Evolutionary conservation across 92 coral and sea anemone species (phyloP).

Genomic region (Siderastrea radians): DNA sequence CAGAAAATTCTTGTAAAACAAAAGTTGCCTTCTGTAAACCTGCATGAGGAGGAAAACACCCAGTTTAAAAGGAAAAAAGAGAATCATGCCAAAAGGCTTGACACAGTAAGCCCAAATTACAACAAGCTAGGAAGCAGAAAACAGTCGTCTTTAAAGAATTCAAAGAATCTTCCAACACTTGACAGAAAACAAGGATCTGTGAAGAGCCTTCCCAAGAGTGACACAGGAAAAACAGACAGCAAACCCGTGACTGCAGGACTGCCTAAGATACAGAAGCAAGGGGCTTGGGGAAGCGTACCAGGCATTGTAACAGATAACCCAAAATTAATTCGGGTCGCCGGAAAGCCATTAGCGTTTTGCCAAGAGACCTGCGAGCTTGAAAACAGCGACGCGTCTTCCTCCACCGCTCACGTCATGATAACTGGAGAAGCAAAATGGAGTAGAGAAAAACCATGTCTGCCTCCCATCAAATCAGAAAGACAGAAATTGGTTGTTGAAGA

Average conservation of each 20-base stretch:
- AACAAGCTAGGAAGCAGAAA: background rate
- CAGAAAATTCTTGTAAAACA: background rate
- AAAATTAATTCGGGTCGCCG: background rate
- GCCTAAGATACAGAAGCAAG: background rate
- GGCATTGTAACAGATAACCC: background rate
- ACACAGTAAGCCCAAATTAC: background rate
- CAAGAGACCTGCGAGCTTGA: background rate
- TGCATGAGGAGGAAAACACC: background rate
- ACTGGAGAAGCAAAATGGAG: background rate
- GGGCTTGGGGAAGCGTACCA: background rate
- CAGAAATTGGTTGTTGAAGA: background rate
- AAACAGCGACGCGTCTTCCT: background rate
- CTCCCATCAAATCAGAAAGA: constrained; percentile 10
- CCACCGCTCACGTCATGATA: background rate
- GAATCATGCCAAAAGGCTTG: background rate
- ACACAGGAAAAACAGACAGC: too few relatives aligned
- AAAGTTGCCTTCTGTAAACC: background rate
- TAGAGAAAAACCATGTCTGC: constrained; percentile 20
- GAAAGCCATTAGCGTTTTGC: background rate
- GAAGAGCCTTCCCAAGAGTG: background rate
- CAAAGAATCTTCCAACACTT: background rate
- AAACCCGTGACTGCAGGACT: background rate
- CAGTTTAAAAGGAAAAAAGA: background rate
- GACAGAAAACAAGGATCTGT: background rate
- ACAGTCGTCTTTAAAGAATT: background rate